phyloP scores from a whole-genome alignment of 2,888 invertebrate species.

The Cylindroiulus punctatus region DNA sequence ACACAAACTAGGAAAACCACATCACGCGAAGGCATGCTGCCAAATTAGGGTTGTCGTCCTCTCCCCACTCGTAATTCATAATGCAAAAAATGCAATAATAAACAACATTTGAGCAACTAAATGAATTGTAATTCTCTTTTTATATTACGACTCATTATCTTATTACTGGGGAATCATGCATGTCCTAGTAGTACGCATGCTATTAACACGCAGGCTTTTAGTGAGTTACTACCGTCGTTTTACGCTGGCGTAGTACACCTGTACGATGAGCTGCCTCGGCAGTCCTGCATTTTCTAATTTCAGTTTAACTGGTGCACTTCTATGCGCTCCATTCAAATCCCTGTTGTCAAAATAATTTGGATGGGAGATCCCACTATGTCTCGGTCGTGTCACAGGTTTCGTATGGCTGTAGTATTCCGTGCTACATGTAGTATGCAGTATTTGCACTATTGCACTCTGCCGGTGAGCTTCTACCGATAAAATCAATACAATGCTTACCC shows the following conservation, averaged over 20 bases:
- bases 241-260: neutral
- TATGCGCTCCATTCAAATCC: no score
- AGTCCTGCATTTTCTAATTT: neutral
- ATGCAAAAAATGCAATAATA: neutral
- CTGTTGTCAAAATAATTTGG: no score
- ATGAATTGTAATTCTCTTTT: conserved; percentile 32
- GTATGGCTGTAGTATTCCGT: neutral
- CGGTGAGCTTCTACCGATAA: neutral
- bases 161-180: conserved; percentile 32
- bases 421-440: neutral
- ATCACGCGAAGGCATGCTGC: conserved; percentile 20
- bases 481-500: neutral
- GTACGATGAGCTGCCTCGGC: neutral
- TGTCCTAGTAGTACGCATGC: neutral
- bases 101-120: conserved; percentile 32
- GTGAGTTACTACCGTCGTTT: neutral
- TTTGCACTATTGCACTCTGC: neutral
- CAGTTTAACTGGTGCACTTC: no score
- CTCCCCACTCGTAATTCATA: conserved; percentile 3
- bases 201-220: conserved; percentile 32
- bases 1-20: conserved; percentile 24
- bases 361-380: no score
- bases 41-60: conserved; percentile 32
- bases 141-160: conserved; percentile 32
- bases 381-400: neutral